Conservation (phyloP, 92 coral and sea anemone genomes). For the Diadumene lineata region DNA sequence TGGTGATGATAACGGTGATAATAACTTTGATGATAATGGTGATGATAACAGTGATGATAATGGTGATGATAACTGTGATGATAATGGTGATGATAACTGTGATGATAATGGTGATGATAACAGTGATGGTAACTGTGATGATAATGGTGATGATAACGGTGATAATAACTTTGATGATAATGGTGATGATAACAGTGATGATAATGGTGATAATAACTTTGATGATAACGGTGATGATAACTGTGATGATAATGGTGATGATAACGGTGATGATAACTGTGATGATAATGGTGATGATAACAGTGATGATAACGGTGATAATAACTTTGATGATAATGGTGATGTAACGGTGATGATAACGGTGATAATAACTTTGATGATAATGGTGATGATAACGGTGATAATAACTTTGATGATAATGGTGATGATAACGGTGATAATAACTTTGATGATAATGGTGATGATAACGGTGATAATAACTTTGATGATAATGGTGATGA, state of each 20-base stretch:
- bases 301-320: conserved; percentile 3
- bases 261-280: neutral
- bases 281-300: neutral
- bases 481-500: neutral
- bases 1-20: conserved; percentile 26
- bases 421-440: conserved; percentile 8
- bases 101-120: conserved; percentile 8
- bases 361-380: neutral
- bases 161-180: neutral
- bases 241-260: neutral
- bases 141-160: neutral
- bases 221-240: conserved; percentile 17
- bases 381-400: neutral
- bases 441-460: conserved; percentile 11
- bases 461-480: neutral
- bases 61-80: neutral
- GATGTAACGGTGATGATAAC: neutral
- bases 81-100: neutral
- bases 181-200: conserved; percentile 10
- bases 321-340: neutral
- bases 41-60: neutral
- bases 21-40: neutral
- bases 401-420: conserved; percentile 7
- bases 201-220: conserved; percentile 16
- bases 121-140: neutral